Evolutionary conservation across 2,797 vertebrate species (phyloP), one percentile per base, ranked within the genome.

Genomic region (Takifugu rubripes): DNA sequence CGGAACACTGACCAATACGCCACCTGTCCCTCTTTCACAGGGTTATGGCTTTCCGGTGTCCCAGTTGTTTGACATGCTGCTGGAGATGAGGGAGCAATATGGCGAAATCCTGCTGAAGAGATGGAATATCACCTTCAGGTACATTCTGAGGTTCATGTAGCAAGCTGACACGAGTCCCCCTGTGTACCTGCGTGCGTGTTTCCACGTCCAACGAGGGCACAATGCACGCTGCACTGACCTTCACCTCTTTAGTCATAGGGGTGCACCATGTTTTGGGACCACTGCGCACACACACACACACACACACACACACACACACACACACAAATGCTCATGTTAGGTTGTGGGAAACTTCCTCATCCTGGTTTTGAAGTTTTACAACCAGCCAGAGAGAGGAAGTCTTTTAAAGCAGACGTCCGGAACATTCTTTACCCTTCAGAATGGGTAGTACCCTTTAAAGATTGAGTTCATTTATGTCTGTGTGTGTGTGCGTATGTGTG

Each of bases 81-180:
- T 99, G 84, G 97, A 99, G 87, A 94, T 99, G 84, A 90, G 95
- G 72, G 97, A 99, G 52, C 96, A 98, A 67, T 99, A 98, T 16
- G 92, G 95, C 14, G 96, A 98, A 78, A 95, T 95, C 67, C 84
- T 99, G 64, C 90, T 99, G 27, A 98, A 98, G 90, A 96, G 91
- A 12, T 99, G 97, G 97, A 91, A 94, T 6, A 59, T 92, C 42
- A 92, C 94, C 56, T 98, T 99, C 91, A 94, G 96, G 97, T 99
- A 89, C 73, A 14, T 10, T 25, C 8, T 48, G 21, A 17, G 3
- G 46, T 48, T 21, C 21, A 5, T 9, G 46, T 14, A 14, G 12
- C 12, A 40, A 40, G 4, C 14, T 11, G 17, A 8, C 4, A 3
- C 2, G 21, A 24, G 46, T 48, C 12, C 12, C 36, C 36, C 1